Evolutionary conservation across 92 coral and sea anemone genomes (phyloP).

Genomic region (Epizoanthus scotinus): DNA sequence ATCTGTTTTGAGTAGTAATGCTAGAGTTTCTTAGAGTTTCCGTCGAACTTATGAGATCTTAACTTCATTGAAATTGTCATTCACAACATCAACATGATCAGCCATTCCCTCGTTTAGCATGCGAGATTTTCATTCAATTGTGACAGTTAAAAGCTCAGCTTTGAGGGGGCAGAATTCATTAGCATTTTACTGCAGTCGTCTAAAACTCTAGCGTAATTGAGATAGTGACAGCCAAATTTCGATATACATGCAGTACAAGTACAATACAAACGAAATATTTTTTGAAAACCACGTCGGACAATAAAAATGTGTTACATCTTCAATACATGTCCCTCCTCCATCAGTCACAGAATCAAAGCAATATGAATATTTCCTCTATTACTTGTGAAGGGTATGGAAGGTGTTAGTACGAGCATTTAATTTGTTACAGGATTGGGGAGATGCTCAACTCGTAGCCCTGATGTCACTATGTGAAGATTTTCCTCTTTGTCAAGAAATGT

Average conservation of each 20-base stretch:
- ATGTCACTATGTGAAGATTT: conserved; percentile 1
- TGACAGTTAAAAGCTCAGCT: too few species aligned
- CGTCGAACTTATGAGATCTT: too few species aligned
- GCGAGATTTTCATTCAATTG: too few species aligned
- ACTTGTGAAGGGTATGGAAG: neutral
- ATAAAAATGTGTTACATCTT: too few species aligned
- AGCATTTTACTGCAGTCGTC: neutral
- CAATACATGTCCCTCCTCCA: too few species aligned
- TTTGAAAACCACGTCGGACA: neutral
- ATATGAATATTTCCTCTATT: too few species aligned
- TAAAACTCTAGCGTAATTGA: neutral
- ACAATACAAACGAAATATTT: neutral
- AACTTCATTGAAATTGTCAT: neutral
- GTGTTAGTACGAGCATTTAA: neutral
- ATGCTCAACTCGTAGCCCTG: neutral
- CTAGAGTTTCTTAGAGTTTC: too few species aligned
- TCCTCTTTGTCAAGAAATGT: conserved; percentile 6
- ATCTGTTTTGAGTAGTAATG: too few species aligned
- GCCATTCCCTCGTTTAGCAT: too few species aligned
- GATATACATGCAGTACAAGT: neutral
- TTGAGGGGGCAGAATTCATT: too few species aligned
- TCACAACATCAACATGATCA: too few species aligned
- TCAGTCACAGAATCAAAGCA: too few species aligned
- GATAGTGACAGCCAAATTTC: conserved; percentile 7
- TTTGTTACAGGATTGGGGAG: neutral